Evolutionary conservation across 2,113 vertebrate genomes (phyloP), one percentile per base, ranked within the genome.

Genomic region (Zapus hudsonius): DNA sequence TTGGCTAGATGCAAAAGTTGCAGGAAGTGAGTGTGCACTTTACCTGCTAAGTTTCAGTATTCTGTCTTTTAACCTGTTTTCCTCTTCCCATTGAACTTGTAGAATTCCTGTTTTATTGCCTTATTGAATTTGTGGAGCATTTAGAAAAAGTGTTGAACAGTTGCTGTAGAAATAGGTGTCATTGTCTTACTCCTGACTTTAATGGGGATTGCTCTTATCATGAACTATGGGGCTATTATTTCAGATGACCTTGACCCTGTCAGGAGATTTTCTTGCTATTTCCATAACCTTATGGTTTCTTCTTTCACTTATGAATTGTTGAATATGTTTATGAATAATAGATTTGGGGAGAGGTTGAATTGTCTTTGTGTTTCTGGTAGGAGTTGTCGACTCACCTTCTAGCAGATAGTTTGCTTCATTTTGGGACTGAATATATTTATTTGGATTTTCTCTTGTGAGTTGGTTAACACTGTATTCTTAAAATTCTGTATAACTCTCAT

Each of bases 321-420:
- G 74, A 64, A 59, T 80, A 25, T 55, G 16, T 10, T 15, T 52
- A 70, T 88, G 59, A 82, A 82, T 75, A 80, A 59, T 59, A 79
- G 69, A 85, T 64, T 69, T 63, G 36, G 59, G 33, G 22, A 67
- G 27, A 84, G 40, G 42, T 82, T 88, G 89, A 90, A 61, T 72
- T 67, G 42, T 92, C 91, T 82, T 88, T 88, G 89, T 40, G 78
- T 90, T 94, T 81, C 63, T 44, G 23, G 59, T n/a, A n/a, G 57
- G n/a, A 75, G 23, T 70, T 72, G 61, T 57, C 10, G 59, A 25
- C 73, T 84, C 63, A 44, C n/a, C 29, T 87, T 87, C 61, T 59
- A 31, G 20, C 3, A 36, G 38, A 42, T 52, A 13, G n/a, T 74
- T 85, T 86, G 38, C 63, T 42, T 94, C 38, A 16, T 11, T 88